A percentile compares a stretch with the other conserved stretches of the same genome.
Evolutionary conservation across 2,888 invertebrate species (phyloP).

Genomic region (Smittia sp.): DNA sequence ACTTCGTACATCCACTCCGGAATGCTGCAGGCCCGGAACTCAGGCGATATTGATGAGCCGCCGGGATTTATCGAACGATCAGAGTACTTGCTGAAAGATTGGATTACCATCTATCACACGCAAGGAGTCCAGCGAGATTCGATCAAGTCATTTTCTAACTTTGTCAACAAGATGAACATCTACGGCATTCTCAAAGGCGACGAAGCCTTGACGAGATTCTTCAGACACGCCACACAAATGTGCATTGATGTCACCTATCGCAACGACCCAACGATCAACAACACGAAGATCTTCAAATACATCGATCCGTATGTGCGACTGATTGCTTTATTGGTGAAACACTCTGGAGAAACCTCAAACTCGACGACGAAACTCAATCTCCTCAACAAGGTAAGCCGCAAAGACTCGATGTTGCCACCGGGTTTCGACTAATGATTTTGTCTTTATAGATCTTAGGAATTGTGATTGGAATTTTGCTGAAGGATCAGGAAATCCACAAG

Average conservation of each 20-base stretch:
- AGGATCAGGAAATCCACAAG: slow-evolving; percentile 91
- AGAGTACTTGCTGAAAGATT: slow-evolving; percentile 89
- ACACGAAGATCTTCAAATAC: slow-evolving; percentile 92
- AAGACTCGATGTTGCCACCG: background rate
- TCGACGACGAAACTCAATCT: slow-evolving; percentile 95
- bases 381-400: slow-evolving; percentile 69
- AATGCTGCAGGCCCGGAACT: slow-evolving; percentile 76
- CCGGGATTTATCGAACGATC: slow-evolving; percentile 93
- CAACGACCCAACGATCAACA: slow-evolving; percentile 70
- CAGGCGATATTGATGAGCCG: slow-evolving; percentile 88
- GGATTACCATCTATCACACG: slow-evolving; percentile 88
- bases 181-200: slow-evolving; percentile 96
- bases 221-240: slow-evolving; percentile 93
- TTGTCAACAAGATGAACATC: slow-evolving; percentile 95
- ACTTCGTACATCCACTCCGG: slow-evolving; percentile 91
- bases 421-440: slow-evolving; percentile 38
- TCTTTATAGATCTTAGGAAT: slow-evolving; percentile 72
- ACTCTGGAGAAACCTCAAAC: slow-evolving; percentile 85
- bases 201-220: slow-evolving; percentile 94
- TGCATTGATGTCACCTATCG: slow-evolving; percentile 94
- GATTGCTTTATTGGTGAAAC: slow-evolving; percentile 91
- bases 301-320: slow-evolving; percentile 93
- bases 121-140: slow-evolving; percentile 75
- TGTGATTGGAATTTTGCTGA: slow-evolving; percentile 89
- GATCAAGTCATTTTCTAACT: slow-evolving; percentile 86